phyloP scores from a whole-genome alignment of 2,888 invertebrate genomes.

The Acronicta psi region DNA sequence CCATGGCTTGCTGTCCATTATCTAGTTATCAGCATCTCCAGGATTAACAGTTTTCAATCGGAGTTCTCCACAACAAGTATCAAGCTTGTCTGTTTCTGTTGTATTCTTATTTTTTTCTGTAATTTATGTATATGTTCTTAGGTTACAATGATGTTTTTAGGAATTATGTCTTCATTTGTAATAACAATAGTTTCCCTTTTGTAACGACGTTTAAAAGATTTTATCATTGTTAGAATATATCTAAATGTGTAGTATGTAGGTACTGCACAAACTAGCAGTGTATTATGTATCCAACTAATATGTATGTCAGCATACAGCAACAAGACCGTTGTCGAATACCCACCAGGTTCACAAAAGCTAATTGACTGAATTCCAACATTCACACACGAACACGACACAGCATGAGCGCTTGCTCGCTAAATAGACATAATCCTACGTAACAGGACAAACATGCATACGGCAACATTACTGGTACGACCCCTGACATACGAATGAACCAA shows the following conservation, averaged over 20 bases:
- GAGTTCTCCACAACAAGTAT: too few species aligned
- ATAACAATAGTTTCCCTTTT: too few species aligned
- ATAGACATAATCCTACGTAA: constrained; percentile 27
- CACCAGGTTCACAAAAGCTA: constrained; percentile 42
- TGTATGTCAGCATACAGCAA: constrained; percentile 12
- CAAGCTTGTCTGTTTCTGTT: too few species aligned
- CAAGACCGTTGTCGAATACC: constrained; percentile 37
- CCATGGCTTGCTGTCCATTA: too few species aligned
- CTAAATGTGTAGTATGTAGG: neutral
- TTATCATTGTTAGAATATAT: too few species aligned
- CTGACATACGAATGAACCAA: neutral
- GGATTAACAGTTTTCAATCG: too few species aligned
- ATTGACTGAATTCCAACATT: constrained; percentile 47
- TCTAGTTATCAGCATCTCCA: too few species aligned
- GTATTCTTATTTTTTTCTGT: too few species aligned
- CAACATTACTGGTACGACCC: constrained; percentile 12
- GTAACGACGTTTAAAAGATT: too few species aligned
- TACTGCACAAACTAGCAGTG: neutral
- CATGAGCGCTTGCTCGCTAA: constrained; percentile 19
- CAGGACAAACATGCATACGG: constrained; percentile 14
- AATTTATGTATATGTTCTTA: too few species aligned
- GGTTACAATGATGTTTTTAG: too few species aligned
- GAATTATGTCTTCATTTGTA: too few species aligned
- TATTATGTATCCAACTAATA: neutral
- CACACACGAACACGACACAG: constrained; percentile 31